phyloP scores from a whole-genome alignment of 2,797 vertebrate genomes.

The Sebastolobus altivelis region DNA sequence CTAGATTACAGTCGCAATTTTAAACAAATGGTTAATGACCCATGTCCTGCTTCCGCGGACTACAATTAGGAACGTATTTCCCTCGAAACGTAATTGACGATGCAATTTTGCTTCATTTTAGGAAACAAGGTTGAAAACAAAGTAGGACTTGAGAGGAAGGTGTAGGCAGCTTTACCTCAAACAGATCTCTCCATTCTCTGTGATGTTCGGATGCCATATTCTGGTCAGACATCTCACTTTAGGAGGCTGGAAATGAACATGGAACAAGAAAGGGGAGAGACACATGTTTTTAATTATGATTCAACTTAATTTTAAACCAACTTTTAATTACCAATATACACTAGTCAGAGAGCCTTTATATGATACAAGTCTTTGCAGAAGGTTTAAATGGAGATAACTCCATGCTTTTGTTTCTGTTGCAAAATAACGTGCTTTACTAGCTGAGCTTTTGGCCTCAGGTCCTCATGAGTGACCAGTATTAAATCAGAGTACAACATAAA shows the following conservation, averaged over 20 bases:
- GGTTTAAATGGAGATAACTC: background rate
- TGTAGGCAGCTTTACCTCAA: constrained; percentile 88
- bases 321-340: background rate
- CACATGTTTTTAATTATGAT: background rate
- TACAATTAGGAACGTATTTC: too few relatives aligned
- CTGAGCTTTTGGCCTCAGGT: background rate
- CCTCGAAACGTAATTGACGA: too few relatives aligned
- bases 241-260: constrained; percentile 88
- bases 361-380: background rate
- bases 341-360: background rate
- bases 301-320: background rate
- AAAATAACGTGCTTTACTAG: background rate
- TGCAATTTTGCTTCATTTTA: background rate
- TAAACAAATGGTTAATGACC: background rate
- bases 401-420: background rate
- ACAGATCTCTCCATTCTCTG: constrained; percentile 98
- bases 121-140: too few relatives aligned
- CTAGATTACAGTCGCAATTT: background rate
- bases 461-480: background rate
- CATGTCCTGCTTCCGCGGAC: too few relatives aligned
- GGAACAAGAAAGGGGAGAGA: background rate
- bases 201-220: constrained; percentile 99
- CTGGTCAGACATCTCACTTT: constrained; percentile 97
- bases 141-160: background rate
- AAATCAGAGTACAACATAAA: background rate